Evolutionary conservation across 30 jellyfish, hydroid and myxozoan genomes (phyloP), one percentile per base, ranked within the genome.

Genomic region (Rhopilema esculentum): DNA sequence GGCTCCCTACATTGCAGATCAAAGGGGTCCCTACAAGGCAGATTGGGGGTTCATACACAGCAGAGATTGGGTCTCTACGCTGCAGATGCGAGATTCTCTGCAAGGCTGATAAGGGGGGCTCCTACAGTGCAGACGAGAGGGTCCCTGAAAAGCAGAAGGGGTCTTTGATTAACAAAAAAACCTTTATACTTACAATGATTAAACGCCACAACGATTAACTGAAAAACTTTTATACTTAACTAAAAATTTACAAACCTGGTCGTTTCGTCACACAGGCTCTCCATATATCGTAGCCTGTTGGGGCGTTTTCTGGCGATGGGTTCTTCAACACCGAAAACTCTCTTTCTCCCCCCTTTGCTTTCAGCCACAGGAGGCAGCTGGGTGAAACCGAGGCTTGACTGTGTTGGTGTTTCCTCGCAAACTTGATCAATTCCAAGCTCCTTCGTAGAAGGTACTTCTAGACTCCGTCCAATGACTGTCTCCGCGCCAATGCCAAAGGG

Each of bases 401-500:
- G 80, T 1, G 83, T 79, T 1, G 92, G 87, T 29, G 78, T 29
- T 26, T 72, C 23, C 0, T 30, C 21, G n/a, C 1, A 27, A 20
- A 16, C 82, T 8, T 57, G 87, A 27, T 29, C 53, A 6, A 40
- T 6, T 40, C 9, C 9, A 6, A 40, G 57, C 69, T 78, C 79
- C 88, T 78, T 74, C 85, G 85, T 31, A 20, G 79, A 8, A 48
- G 77, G 49, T 6, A 33, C 16, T 0, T 78, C 70, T 12, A 31
- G 17, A 20, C 32, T 33, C 33, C 65, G 30, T 18, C 29, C 67
- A 17, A 71, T 32, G 26, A 65, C 67, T 19, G 92, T 84, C 0
- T 84, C 92, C 27, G 92, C 92, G n/a, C 92, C 92, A 29, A 84
- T 84, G 4, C 92, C 92, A 61, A 84, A 84, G 57, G 92, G 92